These are phyloP conservation scores for Drosophila pseudotakahashii DNA, from an alignment of 2,888 invertebrate genomes.

Conservation along the genomic window DNA sequence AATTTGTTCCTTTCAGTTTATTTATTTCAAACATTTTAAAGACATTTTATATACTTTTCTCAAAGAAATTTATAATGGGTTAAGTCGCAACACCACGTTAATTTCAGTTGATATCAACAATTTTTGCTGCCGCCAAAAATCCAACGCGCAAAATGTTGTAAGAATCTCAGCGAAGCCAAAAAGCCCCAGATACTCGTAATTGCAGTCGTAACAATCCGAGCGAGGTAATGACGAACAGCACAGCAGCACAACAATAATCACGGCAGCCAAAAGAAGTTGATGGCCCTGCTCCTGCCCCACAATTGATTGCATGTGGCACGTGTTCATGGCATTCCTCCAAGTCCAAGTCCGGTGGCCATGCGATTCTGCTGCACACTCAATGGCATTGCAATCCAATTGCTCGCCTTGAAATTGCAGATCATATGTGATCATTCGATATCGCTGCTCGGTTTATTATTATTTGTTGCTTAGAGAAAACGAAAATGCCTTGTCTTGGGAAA, in stretches of 20 bases:
- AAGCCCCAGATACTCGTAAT: conserved; percentile 23
- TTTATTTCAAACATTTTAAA: no score
- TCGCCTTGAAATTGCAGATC: conserved; percentile 24
- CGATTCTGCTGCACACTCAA: conserved; percentile 24
- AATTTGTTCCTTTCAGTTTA: no score
- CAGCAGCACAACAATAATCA: conserved; percentile 14
- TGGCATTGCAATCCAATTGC: conserved; percentile 16
- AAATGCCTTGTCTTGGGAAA: no score
- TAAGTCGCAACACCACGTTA: conserved; percentile 11
- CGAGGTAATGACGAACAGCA: conserved; percentile 27
- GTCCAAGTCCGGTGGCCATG: conserved; percentile 31
- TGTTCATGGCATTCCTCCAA: conserved; percentile 62
- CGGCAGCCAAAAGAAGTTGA: conserved; percentile 32
- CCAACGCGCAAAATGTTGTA: conserved; percentile 57
- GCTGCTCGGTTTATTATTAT: neutral
- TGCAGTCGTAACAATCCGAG: conserved; percentile 24
- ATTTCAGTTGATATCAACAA: conserved; percentile 1
- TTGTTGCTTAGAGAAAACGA: neutral
- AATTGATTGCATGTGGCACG: conserved; percentile 49
- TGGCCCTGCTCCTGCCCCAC: conserved; percentile 28
- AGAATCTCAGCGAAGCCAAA: conserved; percentile 50
- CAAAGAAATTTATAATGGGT: neutral
- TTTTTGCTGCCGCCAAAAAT: conserved; percentile 4
- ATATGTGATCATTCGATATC: conserved; percentile 6
- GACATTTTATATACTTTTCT: neutral